A percentile compares a stretch with the other conserved stretches of the same genome.
phyloP scores from a whole-genome alignment of 2,797 vertebrate species.

The Anabas testudineus region DNA sequence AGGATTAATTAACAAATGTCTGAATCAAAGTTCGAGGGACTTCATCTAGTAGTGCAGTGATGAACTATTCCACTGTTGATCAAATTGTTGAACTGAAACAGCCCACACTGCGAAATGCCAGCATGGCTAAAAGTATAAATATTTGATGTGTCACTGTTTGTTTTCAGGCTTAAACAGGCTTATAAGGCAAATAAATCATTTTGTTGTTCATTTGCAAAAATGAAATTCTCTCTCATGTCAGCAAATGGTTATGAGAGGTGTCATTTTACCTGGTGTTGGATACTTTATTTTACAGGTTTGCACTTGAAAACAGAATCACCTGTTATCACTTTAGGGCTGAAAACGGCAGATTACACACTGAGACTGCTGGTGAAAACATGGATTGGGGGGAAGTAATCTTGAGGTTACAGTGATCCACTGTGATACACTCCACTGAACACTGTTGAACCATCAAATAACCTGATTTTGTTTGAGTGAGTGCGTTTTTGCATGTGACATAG shows the following conservation, averaged over 20 bases:
- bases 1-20: background rate
- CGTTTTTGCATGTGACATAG: background rate
- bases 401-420: background rate
- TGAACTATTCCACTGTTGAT: background rate
- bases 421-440: background rate
- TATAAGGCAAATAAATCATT: constrained; percentile 3
- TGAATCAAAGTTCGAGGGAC: background rate
- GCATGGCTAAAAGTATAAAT: background rate
- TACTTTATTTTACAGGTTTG: background rate
- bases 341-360: background rate
- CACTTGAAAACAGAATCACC: background rate
- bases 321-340: background rate
- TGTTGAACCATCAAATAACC: background rate
- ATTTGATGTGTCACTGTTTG: constrained; percentile 11
- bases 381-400: background rate
- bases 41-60: background rate
- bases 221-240: too few relatives aligned
- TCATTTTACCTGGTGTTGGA: background rate
- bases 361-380: background rate
- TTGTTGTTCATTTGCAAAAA: background rate
- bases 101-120: background rate
- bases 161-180: background rate
- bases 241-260: background rate
- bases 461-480: background rate
- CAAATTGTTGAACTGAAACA: background rate